phyloP scores from a whole-genome alignment of 2,888 invertebrate genomes.

The Limnephilus auricula region DNA sequence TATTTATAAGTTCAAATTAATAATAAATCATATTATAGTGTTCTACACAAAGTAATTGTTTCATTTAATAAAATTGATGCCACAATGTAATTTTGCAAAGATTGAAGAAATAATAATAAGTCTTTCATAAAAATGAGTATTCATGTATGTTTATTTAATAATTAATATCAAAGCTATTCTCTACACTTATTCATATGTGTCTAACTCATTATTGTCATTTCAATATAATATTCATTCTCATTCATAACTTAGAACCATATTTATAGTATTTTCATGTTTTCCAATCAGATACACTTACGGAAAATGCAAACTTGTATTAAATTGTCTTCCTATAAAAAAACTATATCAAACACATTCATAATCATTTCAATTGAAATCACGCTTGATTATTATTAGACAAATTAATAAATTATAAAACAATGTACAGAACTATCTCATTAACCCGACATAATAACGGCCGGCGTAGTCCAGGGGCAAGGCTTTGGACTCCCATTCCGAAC shows the following conservation, averaged over 20 bases:
- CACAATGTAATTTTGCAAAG: too few relatives aligned
- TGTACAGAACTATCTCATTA: background rate
- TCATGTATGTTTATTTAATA: background rate
- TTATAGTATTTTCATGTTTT: background rate
- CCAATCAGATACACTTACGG: background rate
- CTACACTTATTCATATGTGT: constrained; percentile 46
- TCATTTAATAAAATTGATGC: too few relatives aligned
- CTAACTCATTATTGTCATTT: constrained; percentile 58
- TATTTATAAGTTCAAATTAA: background rate
- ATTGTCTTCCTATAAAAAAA: too few relatives aligned
- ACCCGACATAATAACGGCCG: too few relatives aligned
- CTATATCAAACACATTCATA: background rate
- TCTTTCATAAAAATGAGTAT: constrained; percentile 14
- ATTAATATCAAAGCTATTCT: constrained; percentile 45
- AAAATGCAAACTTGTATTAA: background rate
- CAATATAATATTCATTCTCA: constrained; percentile 33
- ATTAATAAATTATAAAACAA: background rate
- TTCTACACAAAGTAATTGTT: too few relatives aligned
- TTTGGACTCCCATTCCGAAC: too few relatives aligned
- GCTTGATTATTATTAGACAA: background rate
- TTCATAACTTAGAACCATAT: background rate
- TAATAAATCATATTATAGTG: too few relatives aligned
- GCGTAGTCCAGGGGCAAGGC: too few relatives aligned
- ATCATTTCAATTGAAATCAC: background rate
- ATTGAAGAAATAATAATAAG: too few relatives aligned